phyloP scores from a whole-genome alignment of 2,888 invertebrate species.

The Tridacna crocea region DNA sequence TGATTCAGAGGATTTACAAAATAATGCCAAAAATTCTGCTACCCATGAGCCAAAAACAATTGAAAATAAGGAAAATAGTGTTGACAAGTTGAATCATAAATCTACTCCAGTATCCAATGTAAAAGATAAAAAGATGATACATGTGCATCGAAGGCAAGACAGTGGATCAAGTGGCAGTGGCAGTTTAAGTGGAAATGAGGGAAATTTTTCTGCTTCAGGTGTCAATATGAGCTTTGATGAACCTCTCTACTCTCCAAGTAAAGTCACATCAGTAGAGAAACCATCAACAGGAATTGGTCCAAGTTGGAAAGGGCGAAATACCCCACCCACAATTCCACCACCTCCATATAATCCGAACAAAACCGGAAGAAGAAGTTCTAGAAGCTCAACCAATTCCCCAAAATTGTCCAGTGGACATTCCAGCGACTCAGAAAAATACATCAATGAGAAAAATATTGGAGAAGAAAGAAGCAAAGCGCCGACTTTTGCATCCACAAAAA shows the following conservation, averaged over 20 bases:
- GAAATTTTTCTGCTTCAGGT: constrained; percentile 36
- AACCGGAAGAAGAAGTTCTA: constrained; percentile 42
- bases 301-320: constrained; percentile 52
- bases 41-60: constrained; percentile 7
- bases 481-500: constrained; percentile 70
- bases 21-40: not conserved
- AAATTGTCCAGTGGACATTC: constrained; percentile 58
- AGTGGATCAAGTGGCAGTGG: constrained; percentile 42
- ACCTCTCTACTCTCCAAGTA: constrained; percentile 70
- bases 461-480: constrained; percentile 64
- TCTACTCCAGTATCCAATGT: not conserved
- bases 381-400: constrained; percentile 51
- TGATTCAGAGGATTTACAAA: constrained; percentile 49
- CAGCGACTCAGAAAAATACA: constrained; percentile 60
- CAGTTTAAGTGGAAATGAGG: constrained; percentile 58
- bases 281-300: constrained; percentile 34
- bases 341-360: constrained; percentile 58
- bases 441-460: constrained; percentile 32
- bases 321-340: constrained; percentile 58
- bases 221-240: constrained; percentile 80
- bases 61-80: constrained; percentile 39
- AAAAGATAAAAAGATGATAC: not conserved
- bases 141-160: constrained; percentile 31
- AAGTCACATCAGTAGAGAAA: constrained; percentile 46
- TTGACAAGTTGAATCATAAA: constrained; percentile 4